Conservation (phyloP, 2,888 invertebrate genomes). For the Luperina nickerlii region DNA sequence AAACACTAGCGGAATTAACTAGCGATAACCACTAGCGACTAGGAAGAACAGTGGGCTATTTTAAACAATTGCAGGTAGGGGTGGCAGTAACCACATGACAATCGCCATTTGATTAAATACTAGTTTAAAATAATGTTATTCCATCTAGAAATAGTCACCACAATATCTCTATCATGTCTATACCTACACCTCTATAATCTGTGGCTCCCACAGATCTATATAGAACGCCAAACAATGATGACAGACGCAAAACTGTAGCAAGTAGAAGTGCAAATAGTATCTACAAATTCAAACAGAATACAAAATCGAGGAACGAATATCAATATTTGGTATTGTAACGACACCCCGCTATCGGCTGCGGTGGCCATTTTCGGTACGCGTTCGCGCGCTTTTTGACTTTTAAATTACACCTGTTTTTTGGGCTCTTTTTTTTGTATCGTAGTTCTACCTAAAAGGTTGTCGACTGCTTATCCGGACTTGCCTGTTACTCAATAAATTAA, state of each 20-base stretch:
- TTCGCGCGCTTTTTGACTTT: conserved; percentile 70
- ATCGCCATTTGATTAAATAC: no score
- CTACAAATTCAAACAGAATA: conserved; percentile 87
- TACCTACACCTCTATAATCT: conserved; percentile 40
- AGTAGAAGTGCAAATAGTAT: conserved; percentile 86
- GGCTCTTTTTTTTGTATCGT: no score
- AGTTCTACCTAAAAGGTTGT: no score
- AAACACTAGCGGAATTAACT: no score
- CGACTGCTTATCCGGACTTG: no score
- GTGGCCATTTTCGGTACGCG: conserved; percentile 72
- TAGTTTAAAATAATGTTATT: no score
- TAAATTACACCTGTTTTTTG: conserved; percentile 34
- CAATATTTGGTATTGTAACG: conserved; percentile 90
- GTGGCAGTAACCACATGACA: no score
- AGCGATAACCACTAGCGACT: no score
- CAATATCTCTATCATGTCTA: conserved; percentile 5
- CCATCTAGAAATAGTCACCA: not conserved
- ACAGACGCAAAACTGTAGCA: conserved; percentile 78
- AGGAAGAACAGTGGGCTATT: no score
- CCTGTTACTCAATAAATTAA: no score
- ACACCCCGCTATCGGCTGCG: conserved; percentile 73
- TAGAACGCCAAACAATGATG: conserved; percentile 67
- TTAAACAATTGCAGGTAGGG: no score
- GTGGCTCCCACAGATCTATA: conserved; percentile 53
- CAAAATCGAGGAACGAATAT: conserved; percentile 86